Conservation (phyloP, 2,888 invertebrate genomes). For the Parnassius apollo region DNA sequence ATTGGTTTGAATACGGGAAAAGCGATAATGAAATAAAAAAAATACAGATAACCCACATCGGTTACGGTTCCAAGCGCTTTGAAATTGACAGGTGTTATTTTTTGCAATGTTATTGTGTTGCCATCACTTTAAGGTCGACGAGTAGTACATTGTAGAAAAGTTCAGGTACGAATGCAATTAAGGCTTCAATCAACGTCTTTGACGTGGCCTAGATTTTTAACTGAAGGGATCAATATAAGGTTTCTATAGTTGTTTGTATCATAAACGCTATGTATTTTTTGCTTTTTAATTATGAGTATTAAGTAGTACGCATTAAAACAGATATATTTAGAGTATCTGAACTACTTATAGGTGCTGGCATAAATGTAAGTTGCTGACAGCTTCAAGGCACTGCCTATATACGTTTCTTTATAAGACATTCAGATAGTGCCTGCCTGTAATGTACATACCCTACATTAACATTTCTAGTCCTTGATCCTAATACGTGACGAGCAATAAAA, state of each 20-base stretch:
- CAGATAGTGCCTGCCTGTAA: too few relatives aligned
- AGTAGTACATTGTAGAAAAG: constrained; percentile 4
- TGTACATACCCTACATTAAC: too few relatives aligned
- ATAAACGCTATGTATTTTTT: neutral
- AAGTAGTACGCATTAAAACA: too few relatives aligned
- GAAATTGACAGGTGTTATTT: constrained; percentile 20
- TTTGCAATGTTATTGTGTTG: constrained; percentile 7
- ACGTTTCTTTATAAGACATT: too few relatives aligned
- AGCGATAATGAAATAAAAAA: constrained; percentile 2
- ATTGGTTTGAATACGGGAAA: neutral
- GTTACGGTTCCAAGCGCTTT: constrained; percentile 7
- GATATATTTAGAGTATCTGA: too few relatives aligned
- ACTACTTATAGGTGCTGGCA: too few relatives aligned
- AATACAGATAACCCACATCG: constrained; percentile 12
- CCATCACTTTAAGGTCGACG: constrained; percentile 11
- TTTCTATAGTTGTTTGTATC: neutral
- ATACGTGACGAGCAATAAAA: too few relatives aligned
- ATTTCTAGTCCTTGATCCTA: too few relatives aligned
- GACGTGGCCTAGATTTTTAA: constrained; percentile 10
- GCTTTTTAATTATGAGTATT: too few relatives aligned
- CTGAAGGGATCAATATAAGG: neutral
- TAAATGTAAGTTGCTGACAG: too few relatives aligned
- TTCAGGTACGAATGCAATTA: constrained; percentile 14
- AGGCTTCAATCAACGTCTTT: neutral
- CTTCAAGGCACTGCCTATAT: too few relatives aligned